Percentiles rank a stretch among this genome's conserved stretches.
Conservation (phyloP, 1,140 invertebrate species). For the Zaprionus taronus region DNA sequence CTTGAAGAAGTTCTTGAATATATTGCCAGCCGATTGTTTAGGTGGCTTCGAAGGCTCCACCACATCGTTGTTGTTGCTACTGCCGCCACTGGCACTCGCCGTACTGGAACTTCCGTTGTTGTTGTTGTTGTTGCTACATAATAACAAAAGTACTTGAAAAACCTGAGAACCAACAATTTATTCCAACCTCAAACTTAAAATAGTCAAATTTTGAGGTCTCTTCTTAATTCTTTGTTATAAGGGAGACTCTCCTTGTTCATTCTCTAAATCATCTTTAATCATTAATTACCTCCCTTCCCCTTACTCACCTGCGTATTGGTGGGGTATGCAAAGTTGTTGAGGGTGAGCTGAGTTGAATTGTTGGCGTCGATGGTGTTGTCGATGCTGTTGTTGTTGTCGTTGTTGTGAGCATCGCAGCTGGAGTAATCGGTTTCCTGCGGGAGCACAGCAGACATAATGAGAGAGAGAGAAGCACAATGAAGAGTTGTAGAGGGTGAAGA, state of each 20-base stretch:
- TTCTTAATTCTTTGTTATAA: too few relatives aligned
- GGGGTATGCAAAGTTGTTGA: conserved; percentile 70
- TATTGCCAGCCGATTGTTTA: conserved; percentile 91
- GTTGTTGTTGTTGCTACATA: conserved; percentile 56
- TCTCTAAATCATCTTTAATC: too few relatives aligned
- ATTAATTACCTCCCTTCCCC: not conserved
- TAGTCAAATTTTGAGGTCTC: not conserved
- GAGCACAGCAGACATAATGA: conserved; percentile 20
- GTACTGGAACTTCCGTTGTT: conserved; percentile 84
- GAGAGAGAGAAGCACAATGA: not conserved
- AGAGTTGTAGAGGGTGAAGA: not conserved
- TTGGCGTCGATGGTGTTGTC: conserved; percentile 60
- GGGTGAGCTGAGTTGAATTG: conserved; percentile 59
- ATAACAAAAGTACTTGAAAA: conserved; percentile 2
- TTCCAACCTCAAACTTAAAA: not conserved
- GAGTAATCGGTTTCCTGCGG: conserved; percentile 64
- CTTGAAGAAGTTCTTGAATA: conserved; percentile 98
- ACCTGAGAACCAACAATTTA: not conserved
- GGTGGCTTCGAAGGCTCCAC: conserved; percentile 68
- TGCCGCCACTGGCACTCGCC: conserved; percentile 44
- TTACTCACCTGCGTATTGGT: conserved; percentile 77
- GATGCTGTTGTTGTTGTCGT: conserved; percentile 54
- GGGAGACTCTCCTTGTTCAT: too few relatives aligned
- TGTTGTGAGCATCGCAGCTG: conserved; percentile 59
- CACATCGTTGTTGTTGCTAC: conserved; percentile 62